phyloP scores from a whole-genome alignment of 1,140 invertebrate species.

The Drosophila sulfurigaster region DNA sequence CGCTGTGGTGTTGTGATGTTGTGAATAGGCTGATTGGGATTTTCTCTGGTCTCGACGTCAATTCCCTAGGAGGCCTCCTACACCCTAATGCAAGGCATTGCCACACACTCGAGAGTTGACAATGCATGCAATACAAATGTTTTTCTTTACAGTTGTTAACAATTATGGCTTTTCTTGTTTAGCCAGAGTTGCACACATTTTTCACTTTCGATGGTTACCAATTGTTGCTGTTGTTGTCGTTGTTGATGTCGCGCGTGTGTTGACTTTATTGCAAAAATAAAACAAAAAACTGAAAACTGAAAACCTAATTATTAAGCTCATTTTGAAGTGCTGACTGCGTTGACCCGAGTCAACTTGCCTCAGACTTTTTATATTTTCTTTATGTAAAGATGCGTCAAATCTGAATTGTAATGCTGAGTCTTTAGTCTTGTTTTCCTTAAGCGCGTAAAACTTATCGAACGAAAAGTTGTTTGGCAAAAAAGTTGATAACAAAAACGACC shows the following conservation, averaged over 20 bases:
- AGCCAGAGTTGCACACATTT: too few species aligned
- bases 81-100: conserved; percentile 9
- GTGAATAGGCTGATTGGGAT: conserved; percentile 1
- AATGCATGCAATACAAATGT: conserved; percentile 45
- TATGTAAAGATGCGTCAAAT: conserved; percentile 27
- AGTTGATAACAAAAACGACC: not conserved
- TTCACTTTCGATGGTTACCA: too few species aligned
- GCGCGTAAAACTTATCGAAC: not conserved
- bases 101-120: conserved; percentile 41
- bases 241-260: conserved; percentile 41
- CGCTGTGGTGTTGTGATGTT: not conserved
- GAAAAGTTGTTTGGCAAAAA: not conserved
- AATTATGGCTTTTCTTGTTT: conserved; percentile 2
- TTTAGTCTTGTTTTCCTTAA: not conserved
- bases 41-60: not conserved
- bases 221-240: too few species aligned
- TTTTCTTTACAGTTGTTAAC: conserved; percentile 35
- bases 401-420: not conserved
- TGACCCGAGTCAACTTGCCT: conserved; percentile 34
- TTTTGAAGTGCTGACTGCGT: conserved; percentile 35
- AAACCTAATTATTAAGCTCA: conserved; percentile 41
- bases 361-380: conserved; percentile 1
- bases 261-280: conserved; percentile 42
- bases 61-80: not conserved
- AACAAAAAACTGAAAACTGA: conserved; percentile 9